Evolutionary conservation across 1,140 invertebrate genomes (phyloP), one percentile per base, ranked within the genome.

Genomic region (Brachionus calyciflorus): DNA sequence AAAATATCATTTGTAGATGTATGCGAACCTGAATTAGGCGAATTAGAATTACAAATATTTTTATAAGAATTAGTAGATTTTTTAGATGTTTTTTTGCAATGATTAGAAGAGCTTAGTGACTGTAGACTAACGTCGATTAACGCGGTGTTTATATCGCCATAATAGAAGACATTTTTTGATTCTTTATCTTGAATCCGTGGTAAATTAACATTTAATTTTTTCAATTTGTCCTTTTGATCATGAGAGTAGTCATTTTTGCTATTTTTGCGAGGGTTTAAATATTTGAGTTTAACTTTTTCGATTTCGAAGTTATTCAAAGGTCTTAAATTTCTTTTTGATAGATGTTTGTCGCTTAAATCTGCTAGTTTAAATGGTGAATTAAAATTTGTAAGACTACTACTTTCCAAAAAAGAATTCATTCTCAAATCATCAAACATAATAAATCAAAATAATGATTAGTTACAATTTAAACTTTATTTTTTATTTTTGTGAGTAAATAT

Each of bases 401-500:
- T 55, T 55, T 55, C 53, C 24, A 55, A 28, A 55, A 55, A 55
- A 3, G 53, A 55, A 55, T 28, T 55, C 53, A 5, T 37, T 37
- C 9, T 37, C 33, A 37, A 37, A 9, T 37, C 33, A 37, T 9
- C 33, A 37, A 37, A 37, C 9, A 5, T 37, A 37, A 37, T 37
- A 9, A 37, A 5, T 5, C 4, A 37, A 3, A 37, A 37, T 1
- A 12, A 5, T 55, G n/a, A 28, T 55, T 28, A 55, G 28, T 55
- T 12, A 55, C 26, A 55, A 55, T 26, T 55, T 55, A 28, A 4
- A 55, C 24, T 55, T 28, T 33, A 17, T 33, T 37, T 40, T 60
- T 60, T 40, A 6, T 37, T 14, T 33, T 37, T 37, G 37, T 17
- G 37, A 60, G 33, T 19, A 33, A 37, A 60, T 33, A 37, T 60